A percentile compares a stretch with the other conserved stretches of the same genome.
phyloP scores from a whole-genome alignment of 2,797 vertebrate species.

The Chelon labrosus region DNA sequence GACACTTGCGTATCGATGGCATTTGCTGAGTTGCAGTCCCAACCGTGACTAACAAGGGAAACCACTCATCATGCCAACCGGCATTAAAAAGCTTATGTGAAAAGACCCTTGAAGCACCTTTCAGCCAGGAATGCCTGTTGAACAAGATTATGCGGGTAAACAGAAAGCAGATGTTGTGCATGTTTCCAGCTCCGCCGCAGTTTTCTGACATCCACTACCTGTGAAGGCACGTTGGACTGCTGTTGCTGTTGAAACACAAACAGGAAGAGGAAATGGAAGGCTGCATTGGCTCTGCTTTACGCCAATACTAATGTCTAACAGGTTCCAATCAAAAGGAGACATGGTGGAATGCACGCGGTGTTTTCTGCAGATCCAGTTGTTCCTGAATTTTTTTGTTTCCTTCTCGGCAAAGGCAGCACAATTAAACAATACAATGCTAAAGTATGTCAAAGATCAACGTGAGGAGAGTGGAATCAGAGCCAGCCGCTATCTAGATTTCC shows the following conservation, averaged over 20 bases:
- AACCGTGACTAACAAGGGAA: conserved; percentile 70
- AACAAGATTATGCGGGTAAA: conserved; percentile 64
- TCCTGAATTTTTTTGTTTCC: neutral
- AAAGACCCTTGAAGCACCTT: conserved; percentile 68
- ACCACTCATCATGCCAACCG: conserved; percentile 71
- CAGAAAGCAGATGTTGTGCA: conserved; percentile 74
- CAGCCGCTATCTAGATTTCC: conserved; percentile 56
- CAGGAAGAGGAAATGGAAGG: conserved; percentile 57
- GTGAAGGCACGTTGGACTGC: conserved; percentile 32
- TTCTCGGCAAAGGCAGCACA: neutral
- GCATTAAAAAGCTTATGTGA: conserved; percentile 57
- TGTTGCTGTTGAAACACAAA: conserved; percentile 42
- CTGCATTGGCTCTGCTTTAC: conserved; percentile 16
- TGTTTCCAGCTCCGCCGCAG: conserved; percentile 35
- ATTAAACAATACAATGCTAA: conserved; percentile 22
- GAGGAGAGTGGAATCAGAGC: conserved; percentile 46
- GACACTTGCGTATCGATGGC: conserved; percentile 60
- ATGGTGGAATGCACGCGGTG: neutral
- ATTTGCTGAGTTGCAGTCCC: conserved; percentile 54
- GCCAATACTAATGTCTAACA: conserved; percentile 11
- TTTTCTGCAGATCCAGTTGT: conserved; percentile 5
- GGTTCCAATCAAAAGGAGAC: neutral
- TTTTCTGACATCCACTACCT: conserved; percentile 44
- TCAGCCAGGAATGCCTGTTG: conserved; percentile 67
- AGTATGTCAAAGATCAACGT: conserved; percentile 56